A percentile compares a stretch with the other conserved stretches of the same genome.
Evolutionary conservation across 2,888 invertebrate genomes (phyloP).

Genomic region (Fragum sueziense): DNA sequence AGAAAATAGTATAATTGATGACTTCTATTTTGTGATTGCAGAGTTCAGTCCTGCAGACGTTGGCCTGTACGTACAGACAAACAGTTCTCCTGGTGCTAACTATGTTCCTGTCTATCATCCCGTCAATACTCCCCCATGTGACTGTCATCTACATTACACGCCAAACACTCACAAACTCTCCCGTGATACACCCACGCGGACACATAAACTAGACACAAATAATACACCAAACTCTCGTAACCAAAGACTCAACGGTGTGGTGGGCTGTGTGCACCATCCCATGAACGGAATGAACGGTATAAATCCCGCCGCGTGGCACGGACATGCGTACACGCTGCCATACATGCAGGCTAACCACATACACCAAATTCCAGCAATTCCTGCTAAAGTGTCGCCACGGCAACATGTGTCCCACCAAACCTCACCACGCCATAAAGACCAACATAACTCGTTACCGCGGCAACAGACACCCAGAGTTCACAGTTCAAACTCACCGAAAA

Average conservation of each 20-base stretch:
- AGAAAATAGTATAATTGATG: too few species aligned
- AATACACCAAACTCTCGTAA: conserved; percentile 42
- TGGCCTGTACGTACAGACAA: conserved; percentile 43
- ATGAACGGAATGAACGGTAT: conserved; percentile 28
- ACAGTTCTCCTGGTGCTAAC: conserved; percentile 12
- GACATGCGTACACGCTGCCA: conserved; percentile 57
- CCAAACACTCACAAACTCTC: conserved; percentile 29
- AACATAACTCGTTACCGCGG: conserved; percentile 16
- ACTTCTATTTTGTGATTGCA: conserved; percentile 42
- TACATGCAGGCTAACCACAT: conserved; percentile 49
- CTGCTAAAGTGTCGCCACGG: conserved; percentile 35
- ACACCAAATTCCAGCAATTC: conserved; percentile 32
- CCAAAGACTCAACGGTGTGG: conserved; percentile 54
- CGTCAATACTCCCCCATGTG: conserved; percentile 57
- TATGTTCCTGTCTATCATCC: conserved; percentile 59
- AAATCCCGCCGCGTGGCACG: conserved; percentile 51
- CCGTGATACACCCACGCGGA: conserved; percentile 39
- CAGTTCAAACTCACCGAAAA: conserved; percentile 16
- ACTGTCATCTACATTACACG: conserved; percentile 52
- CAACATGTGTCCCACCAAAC: conserved; percentile 13
- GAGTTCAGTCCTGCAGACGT: conserved; percentile 49
- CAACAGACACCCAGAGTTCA: conserved; percentile 16
- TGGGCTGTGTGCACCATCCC: conserved; percentile 57
- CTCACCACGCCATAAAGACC: conserved; percentile 29
- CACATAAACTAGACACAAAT: conserved; percentile 39